Conservation (phyloP, 2,113 vertebrate genomes). For the Taurulus bubalis region DNA sequence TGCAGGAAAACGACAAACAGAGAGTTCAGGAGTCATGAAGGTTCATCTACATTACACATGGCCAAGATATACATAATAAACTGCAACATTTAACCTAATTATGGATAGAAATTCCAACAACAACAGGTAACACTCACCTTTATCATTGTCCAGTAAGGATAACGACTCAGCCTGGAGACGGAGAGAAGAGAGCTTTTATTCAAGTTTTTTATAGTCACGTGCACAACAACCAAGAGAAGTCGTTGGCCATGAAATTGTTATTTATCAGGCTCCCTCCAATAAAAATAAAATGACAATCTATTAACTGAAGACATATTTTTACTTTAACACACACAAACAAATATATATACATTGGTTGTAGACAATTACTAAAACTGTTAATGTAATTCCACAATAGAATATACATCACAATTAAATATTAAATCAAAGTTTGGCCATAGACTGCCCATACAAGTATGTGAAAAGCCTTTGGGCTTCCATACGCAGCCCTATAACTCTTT, state of each 20-base stretch:
- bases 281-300: not conserved
- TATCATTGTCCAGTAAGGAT: constrained; percentile 70
- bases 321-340: too few species aligned
- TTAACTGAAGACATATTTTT: not conserved
- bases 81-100: not conserved
- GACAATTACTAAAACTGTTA: not conserved
- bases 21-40: not conserved
- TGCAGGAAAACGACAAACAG: not conserved
- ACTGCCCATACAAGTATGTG: too few species aligned
- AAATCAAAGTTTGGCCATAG: not conserved
- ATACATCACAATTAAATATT: not conserved
- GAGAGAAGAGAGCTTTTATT: not conserved
- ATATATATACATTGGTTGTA: too few species aligned
- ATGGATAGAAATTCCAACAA: not conserved
- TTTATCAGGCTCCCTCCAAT: not conserved
- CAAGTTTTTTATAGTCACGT: not conserved
- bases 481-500: too few species aligned
- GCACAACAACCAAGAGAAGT: too few species aligned
- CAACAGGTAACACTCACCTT: constrained; percentile 77
- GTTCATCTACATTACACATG: not conserved
- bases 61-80: not conserved
- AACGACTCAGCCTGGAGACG: constrained; percentile 55
- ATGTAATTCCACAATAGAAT: not conserved
- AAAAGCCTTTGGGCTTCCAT: too few species aligned
- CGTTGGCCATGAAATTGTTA: not conserved